These are phyloP conservation scores for Thaumetopoea pityocampa DNA, from an alignment of 1,140 invertebrate species.

Conservation along the genomic window DNA sequence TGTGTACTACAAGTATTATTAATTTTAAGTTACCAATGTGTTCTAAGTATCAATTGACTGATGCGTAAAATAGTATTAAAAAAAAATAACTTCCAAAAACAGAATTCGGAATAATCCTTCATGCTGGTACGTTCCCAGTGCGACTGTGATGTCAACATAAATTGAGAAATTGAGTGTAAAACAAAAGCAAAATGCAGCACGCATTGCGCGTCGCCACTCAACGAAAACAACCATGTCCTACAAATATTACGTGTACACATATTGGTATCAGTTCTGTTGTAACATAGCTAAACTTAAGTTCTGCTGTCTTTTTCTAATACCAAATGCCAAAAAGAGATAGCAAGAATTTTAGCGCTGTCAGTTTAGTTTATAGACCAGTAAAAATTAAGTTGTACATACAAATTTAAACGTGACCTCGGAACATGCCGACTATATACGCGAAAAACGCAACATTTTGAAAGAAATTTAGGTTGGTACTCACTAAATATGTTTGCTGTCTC, in stretches of 20 bases:
- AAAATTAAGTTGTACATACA: no score
- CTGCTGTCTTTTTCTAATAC: no score
- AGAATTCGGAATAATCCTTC: no score
- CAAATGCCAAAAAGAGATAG: no score
- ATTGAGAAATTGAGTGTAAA: slow-evolving; percentile 67
- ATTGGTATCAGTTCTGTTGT: slow-evolving; percentile 52
- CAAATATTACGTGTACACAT: slow-evolving; percentile 58
- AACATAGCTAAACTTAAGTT: no score
- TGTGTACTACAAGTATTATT: background rate
- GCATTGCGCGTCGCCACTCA: slow-evolving; percentile 50
- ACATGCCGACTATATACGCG: no score
- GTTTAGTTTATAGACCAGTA: no score
- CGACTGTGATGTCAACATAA: slow-evolving; percentile 62
- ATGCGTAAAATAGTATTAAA: slow-evolving; percentile 59
- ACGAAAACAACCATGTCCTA: slow-evolving; percentile 65
- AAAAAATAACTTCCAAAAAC: slow-evolving; percentile 60
- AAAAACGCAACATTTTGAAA: no score
- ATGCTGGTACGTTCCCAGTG: slow-evolving; percentile 64
- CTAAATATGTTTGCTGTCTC: no score
- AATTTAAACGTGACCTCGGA: no score
- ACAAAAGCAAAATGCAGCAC: slow-evolving; percentile 68
- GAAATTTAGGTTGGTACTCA: no score
- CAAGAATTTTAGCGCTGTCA: no score
- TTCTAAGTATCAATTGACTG: slow-evolving; percentile 56
- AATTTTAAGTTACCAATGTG: slow-evolving; percentile 33